Evolutionary conservation across 2,888 invertebrate species (phyloP), one percentile per base, ranked within the genome.

Genomic region (Heliconius cydno): DNA sequence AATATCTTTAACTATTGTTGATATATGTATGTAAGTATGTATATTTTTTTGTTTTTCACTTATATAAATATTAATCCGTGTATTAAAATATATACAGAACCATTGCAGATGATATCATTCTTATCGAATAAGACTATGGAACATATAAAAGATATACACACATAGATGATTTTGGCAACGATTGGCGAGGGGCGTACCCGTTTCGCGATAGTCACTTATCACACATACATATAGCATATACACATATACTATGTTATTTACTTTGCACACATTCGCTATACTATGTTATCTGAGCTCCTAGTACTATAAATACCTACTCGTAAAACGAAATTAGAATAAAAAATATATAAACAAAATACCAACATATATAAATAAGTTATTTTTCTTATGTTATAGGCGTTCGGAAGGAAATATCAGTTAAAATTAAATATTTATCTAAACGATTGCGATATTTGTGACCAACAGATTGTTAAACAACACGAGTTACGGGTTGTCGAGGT

Each of bases 131-230:
- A 65, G 63, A 75, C 57, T 72, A 76, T 28, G 60, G 63, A 77
- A 67, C 46, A 79, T 79, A 80, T 84, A 28, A 57, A 30, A 74
- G n/a, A 81, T 71, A 22, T 76, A 70, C 70, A 70, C 70, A 70
- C 85, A 86, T 92, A 90, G 92, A 86, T 92, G 90, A 91, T 93
- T 93, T 93, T 94, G 91, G 93, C 92, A 92, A 91, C 89, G 88
- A 90, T 91, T 86, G 86, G 88, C 87, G 86, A 88, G 90, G 90
- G 94, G 94, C 93, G 94, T 90, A 86, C 87, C 91, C 90, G 87
- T 90, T 91, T 90, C 86, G 86, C 87, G 90, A 90, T 90, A 86
- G 78, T 76, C 41, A 75, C 77, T 77, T 79, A 80, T 80, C 82
- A 67, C 79, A 81, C 81, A 80, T 78, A 82, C 71, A 76, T 12